Conservation (phyloP, 2,113 vertebrate species). For the Neogale vison region DNA sequence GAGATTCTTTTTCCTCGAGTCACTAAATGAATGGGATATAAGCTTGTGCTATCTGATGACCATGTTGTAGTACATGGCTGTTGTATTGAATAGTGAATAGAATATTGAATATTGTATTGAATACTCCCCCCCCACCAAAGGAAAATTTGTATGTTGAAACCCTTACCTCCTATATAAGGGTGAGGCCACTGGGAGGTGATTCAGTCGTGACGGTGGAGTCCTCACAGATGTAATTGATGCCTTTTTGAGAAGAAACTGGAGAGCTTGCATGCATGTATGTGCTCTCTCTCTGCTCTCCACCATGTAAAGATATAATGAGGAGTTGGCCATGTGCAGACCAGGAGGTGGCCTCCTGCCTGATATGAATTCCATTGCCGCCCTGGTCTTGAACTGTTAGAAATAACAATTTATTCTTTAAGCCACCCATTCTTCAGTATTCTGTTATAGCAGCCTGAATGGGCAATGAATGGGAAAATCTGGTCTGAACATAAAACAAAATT, state of each 20-base stretch:
- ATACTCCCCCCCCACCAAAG: too few species aligned
- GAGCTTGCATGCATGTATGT: background rate
- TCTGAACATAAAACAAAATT: background rate
- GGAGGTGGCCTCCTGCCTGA: background rate
- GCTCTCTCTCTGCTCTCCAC: background rate
- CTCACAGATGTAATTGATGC: background rate
- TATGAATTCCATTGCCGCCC: background rate
- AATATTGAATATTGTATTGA: background rate
- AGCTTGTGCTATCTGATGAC: background rate
- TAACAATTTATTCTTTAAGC: background rate
- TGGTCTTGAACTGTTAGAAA: background rate
- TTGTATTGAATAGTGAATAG: too few species aligned
- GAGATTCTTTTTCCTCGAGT: background rate
- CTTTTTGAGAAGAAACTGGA: background rate
- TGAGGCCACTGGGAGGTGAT: background rate
- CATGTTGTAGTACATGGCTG: background rate
- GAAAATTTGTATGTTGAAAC: background rate
- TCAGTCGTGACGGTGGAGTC: background rate
- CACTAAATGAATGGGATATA: background rate
- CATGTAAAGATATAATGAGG: background rate
- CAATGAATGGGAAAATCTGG: background rate
- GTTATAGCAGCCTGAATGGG: background rate
- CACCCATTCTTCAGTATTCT: background rate
- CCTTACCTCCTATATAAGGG: background rate
- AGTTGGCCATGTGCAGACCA: background rate